These are phyloP conservation scores for Lissocephala sabroskyi DNA, from an alignment of 2,888 invertebrate species.

Conservation along the genomic window DNA sequence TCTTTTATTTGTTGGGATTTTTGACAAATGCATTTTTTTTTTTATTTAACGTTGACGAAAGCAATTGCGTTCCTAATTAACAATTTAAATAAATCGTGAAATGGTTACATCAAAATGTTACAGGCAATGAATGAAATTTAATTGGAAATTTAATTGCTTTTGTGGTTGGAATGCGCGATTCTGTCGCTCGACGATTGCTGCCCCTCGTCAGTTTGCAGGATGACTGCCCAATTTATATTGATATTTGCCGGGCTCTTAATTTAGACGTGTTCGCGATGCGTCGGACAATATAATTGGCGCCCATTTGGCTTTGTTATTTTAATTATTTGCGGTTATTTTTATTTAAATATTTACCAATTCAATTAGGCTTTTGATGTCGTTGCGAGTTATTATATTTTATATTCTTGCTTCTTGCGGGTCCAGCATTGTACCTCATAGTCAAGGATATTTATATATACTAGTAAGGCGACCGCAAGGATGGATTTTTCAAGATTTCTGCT, in stretches of 20 bases:
- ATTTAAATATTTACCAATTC: slow-evolving; percentile 66
- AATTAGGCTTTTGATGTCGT: slow-evolving; percentile 39
- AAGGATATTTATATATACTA: too few relatives aligned
- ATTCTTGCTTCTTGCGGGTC: too few relatives aligned
- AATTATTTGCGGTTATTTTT: slow-evolving; percentile 65
- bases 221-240: slow-evolving; percentile 25
- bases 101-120: slow-evolving; percentile 49
- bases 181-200: slow-evolving; percentile 13
- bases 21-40: slow-evolving; percentile 22
- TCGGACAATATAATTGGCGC: slow-evolving; percentile 44
- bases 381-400: not conserved
- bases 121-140: slow-evolving; percentile 58
- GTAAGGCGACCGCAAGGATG: too few relatives aligned
- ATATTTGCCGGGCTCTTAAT: slow-evolving; percentile 47
- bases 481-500: too few relatives aligned
- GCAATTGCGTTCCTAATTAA: slow-evolving; percentile 61
- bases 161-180: slow-evolving; percentile 46
- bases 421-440: too few relatives aligned
- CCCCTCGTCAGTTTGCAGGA: slow-evolving; percentile 7
- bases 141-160: slow-evolving; percentile 67
- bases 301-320: slow-evolving; percentile 58
- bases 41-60: slow-evolving; percentile 41
- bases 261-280: too few relatives aligned
- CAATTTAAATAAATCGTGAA: slow-evolving; percentile 63
- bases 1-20: not conserved